Percentiles rank a stretch among this genome's conserved stretches.
These are phyloP conservation scores for Platycheirus albimanus DNA, from an alignment of 2,888 invertebrate species.

Conservation along the genomic window DNA sequence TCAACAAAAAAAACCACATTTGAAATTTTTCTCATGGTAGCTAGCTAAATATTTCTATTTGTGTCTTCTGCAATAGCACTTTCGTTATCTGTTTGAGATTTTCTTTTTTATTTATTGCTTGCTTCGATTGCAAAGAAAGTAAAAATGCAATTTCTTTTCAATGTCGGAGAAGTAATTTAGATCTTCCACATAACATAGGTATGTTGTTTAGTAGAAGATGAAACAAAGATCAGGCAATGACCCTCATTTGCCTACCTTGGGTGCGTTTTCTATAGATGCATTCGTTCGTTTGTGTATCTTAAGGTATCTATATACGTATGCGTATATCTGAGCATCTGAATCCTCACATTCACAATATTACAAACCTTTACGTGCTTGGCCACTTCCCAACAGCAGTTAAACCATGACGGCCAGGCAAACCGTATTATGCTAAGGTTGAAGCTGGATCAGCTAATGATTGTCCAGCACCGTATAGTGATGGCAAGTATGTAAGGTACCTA, in stretches of 20 bases:
- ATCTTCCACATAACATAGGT: constrained; percentile 33
- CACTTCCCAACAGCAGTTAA: constrained; percentile 8
- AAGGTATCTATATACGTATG: neutral
- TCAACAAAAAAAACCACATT: no score
- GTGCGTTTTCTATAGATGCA: constrained; percentile 8
- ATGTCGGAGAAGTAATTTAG: constrained; percentile 57
- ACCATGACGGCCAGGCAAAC: constrained; percentile 20
- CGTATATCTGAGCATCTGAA: neutral
- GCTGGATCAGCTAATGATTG: constrained; percentile 30
- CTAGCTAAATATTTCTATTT: no score
- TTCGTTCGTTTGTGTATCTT: neutral
- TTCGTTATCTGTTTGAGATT: constrained; percentile 47
- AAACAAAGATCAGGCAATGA: constrained; percentile 69
- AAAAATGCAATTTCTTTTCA: constrained; percentile 58
- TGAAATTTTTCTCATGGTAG: no score
- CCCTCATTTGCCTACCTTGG: constrained; percentile 55
- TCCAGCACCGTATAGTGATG: neutral
- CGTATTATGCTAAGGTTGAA: constrained; percentile 23
- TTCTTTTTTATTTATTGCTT: constrained; percentile 39
- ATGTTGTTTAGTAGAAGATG: constrained; percentile 31
- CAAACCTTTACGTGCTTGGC: constrained; percentile 1
- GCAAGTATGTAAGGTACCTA: no score
- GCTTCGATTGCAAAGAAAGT: constrained; percentile 49
- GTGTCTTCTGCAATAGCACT: constrained; percentile 49
- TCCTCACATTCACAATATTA: constrained; percentile 1